Conservation (phyloP, 1,140 invertebrate species). For the Formica selysi region DNA sequence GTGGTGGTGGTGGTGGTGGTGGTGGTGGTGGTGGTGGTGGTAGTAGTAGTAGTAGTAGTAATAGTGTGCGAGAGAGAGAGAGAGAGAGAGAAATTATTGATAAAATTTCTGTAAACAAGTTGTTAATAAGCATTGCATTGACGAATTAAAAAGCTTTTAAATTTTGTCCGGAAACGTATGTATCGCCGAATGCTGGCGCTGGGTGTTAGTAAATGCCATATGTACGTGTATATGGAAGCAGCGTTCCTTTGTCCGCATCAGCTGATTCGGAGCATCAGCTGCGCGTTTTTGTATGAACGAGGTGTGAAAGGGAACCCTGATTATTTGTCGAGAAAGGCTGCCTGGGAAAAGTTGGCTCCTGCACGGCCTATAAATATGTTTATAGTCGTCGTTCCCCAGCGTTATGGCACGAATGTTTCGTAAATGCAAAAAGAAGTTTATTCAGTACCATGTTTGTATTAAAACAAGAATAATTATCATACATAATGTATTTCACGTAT, state of each 20-base stretch:
- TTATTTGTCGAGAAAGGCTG: slow-evolving; percentile 59
- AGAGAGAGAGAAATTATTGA: not conserved
- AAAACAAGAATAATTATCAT: not conserved
- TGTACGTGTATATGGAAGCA: slow-evolving; percentile 8
- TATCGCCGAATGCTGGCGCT: not conserved
- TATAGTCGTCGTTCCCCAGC: not conserved
- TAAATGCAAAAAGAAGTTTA: not conserved
- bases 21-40: no score
- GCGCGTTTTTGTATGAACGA: slow-evolving; percentile 55
- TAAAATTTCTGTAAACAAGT: not conserved
- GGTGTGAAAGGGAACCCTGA: slow-evolving; percentile 36
- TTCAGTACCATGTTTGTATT: not conserved
- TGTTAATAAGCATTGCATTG: not conserved
- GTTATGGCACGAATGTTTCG: not conserved
- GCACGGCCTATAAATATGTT: slow-evolving; percentile 5
- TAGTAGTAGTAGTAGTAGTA: not conserved
- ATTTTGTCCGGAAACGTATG: not conserved
- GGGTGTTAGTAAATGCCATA: not conserved
- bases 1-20: no score
- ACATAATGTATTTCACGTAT: not conserved
- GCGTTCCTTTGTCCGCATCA: slow-evolving; percentile 51
- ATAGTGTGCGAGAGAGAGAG: not conserved
- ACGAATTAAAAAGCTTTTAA: not conserved
- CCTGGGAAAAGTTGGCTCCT: slow-evolving; percentile 25
- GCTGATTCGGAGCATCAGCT: slow-evolving; percentile 69